Evolutionary conservation across 2,888 invertebrate genomes (phyloP), one percentile per base, ranked within the genome.

Genomic region (Agrenia bidenticulata): DNA sequence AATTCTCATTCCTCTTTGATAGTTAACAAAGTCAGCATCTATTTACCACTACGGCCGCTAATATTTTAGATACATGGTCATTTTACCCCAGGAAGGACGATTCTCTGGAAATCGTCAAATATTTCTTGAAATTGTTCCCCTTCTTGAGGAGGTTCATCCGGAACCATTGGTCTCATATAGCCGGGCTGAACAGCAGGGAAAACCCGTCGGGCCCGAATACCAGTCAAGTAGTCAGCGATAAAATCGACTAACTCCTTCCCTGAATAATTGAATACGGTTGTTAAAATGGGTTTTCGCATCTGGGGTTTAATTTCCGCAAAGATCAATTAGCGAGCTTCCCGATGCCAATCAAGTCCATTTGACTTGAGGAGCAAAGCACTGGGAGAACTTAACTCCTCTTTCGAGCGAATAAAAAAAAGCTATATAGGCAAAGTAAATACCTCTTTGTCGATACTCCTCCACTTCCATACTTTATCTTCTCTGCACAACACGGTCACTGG

Each of bases 211-310:
- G 89, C 89, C 0, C 96, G 85, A 67, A 99, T 94, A 75, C 89
- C 91, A 80, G 92, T 90, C 79, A 98, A 81, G 80, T 99, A 99
- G 79, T 98, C 94, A 0, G 96, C 96, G 75, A 99, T 96, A 80
- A 93, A 99, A 82, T 99, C 98, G 66, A 99, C 92, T 89, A 98
- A 90, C 82, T 97, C 94, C 81, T 97, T 97, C 45, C 96, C 98
- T 92, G 80, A 1, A 61, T 65, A 67, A 67, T 64, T 67, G 64
- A 63, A 66, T 63, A 53, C 26, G 39, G 19, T 27, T 27, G 53
- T 60, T 56, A 64, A 55, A 64, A 55, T 53, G 59, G 49, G 50
- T 37, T 56, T 51, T 62, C 63, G 56, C 67, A 66, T 66, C 66
- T 67, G 67, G 59, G 66, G 41, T 26, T 59, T 71, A 55, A 60